phyloP scores from a whole-genome alignment of 30 jellyfish, hydroid and myxozoan genomes.

The Euphysa ruthae region DNA sequence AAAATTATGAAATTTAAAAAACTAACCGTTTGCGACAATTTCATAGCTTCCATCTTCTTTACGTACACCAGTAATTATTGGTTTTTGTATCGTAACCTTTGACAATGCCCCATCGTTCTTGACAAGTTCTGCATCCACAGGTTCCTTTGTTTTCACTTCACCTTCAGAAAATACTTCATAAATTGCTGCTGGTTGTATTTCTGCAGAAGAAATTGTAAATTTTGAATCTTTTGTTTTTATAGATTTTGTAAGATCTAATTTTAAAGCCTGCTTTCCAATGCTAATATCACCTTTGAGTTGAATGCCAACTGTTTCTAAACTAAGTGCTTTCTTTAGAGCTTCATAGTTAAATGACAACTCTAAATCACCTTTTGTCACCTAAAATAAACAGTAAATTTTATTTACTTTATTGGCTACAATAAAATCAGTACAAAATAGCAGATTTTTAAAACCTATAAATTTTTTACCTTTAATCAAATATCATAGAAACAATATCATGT shows the following conservation, averaged over 20 bases:
- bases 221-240: not conserved
- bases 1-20: too few species aligned
- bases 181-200: not conserved
- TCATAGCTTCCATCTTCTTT: not conserved
- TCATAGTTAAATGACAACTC: not conserved
- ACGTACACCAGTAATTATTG: not conserved
- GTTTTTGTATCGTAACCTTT: not conserved
- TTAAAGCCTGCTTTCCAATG: not conserved
- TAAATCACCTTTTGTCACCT: not conserved
- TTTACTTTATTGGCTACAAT: too few species aligned
- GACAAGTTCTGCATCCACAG: not conserved
- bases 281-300: not conserved
- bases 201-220: not conserved
- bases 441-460: too few species aligned
- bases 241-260: not conserved
- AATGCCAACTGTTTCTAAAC: not conserved
- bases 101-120: not conserved
- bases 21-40: not conserved
- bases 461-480: too few species aligned
- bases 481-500: too few species aligned
- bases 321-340: not conserved
- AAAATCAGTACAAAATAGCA: too few species aligned
- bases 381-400: not conserved
- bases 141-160: not conserved
- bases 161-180: not conserved